Evolutionary conservation across 2,113 vertebrate species (phyloP).

Genomic region (Numenius arquata): DNA sequence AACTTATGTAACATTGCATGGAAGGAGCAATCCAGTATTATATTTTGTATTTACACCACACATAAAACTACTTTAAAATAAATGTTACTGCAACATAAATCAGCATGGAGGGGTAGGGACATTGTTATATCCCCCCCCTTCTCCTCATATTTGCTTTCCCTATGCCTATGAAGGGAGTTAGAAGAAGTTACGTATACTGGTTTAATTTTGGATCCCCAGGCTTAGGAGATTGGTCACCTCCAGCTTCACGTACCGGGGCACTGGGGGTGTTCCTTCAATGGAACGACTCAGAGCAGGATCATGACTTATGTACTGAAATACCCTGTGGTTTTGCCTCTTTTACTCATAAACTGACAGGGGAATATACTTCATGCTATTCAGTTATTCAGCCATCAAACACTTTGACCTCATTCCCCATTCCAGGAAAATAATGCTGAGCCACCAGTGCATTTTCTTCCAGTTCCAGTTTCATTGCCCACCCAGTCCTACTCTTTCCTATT

Average conservation of each 20-base stretch:
- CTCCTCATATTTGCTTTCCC: neutral
- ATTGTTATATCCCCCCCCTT: neutral
- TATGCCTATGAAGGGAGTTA: neutral
- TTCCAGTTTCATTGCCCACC: neutral
- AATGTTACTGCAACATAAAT: neutral
- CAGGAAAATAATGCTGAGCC: neutral
- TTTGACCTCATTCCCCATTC: neutral
- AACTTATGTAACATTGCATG: neutral
- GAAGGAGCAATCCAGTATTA: neutral
- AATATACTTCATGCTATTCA: neutral
- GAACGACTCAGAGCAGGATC: neutral
- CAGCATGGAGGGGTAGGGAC: neutral
- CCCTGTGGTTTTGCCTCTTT: neutral
- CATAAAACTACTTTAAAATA: neutral
- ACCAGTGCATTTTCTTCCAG: neutral
- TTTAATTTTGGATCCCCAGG: neutral
- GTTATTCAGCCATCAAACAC: neutral
- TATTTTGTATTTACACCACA: neutral
- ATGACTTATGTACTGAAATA: neutral
- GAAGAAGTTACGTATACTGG: neutral
- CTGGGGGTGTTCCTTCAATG: neutral
- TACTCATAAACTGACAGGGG: neutral
- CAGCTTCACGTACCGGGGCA: accelerated
- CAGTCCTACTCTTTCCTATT: neutral
- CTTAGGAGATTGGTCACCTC: neutral